Evolutionary conservation across 2,888 invertebrate genomes (phyloP), one percentile per base, ranked within the genome.

Genomic region (Anoncus sp.): DNA sequence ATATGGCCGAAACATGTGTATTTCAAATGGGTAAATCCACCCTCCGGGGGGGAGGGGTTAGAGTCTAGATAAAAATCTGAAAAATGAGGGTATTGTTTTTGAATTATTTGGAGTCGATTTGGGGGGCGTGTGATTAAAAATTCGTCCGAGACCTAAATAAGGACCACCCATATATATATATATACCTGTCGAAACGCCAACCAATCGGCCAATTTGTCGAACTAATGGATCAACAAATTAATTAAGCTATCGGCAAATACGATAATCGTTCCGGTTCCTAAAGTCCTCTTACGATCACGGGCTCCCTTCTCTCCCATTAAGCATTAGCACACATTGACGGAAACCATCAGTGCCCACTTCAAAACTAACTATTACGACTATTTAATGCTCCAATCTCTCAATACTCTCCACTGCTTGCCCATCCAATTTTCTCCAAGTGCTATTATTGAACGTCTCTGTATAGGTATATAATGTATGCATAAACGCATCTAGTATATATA

Each of bases 401-500:
- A 77, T 77, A 67, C 69, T 69, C 74, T 51, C 77, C 31, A 63
- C 49, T 38, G 55, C 18, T 69, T 63, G 31, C 10, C 59, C 63
- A 74, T 77, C 74, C 77, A 77, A 77, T 77, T 77, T 77, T 70
- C 77, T 74, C 74, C 69, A 63, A 77, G 77, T 77, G 77, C 73
- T 74, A 70, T 74, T 70, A 73, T 65, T 45, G 63, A 66, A 62
- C 72, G 31, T 66, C 60, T 27, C 31, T 63, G n/a, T 47, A 27
- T 47, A 43, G 40, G 35, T 62, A 24, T 57, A 38, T 53, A 60
- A 16, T 6, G 1, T n/a, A 27, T 12, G 51, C 27, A 16, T 31
- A 31, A 31, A 31, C 7, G 40, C 40, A 45, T 24, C 9, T 18
- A 1, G 18, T 57, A 38, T 55, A 38, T 49, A 38, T 45, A 60